These are phyloP conservation scores for Colletes gigas DNA, from an alignment of 1,140 invertebrate species.

Conservation along the genomic window DNA sequence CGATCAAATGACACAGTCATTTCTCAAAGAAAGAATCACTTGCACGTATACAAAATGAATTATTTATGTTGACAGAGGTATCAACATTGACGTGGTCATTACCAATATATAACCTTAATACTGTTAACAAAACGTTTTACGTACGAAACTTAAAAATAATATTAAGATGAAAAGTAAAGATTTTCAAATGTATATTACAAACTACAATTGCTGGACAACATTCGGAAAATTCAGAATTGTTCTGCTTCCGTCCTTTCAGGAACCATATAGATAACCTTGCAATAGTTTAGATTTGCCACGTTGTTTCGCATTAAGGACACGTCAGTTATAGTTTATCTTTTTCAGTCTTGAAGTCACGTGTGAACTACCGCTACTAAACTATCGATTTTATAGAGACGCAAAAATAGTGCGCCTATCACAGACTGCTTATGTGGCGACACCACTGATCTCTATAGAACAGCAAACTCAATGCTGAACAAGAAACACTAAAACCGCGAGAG, in stretches of 20 bases:
- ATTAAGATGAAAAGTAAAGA: background rate
- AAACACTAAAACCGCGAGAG: too few relatives aligned
- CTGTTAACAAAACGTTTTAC: too few relatives aligned
- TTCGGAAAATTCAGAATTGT: background rate
- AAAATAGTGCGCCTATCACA: background rate
- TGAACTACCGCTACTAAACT: slow-evolving; percentile 6
- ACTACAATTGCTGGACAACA: background rate
- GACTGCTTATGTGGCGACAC: too few relatives aligned
- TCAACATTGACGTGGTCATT: slow-evolving; percentile 25
- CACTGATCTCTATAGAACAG: too few relatives aligned
- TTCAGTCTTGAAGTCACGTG: slow-evolving; percentile 42
- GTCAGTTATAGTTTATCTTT: slow-evolving; percentile 61
- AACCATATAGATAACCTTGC: background rate
- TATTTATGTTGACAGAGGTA: slow-evolving; percentile 12
- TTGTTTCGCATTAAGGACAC: slow-evolving; percentile 65
- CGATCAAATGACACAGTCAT: slow-evolving; percentile 9
- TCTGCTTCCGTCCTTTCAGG: background rate
- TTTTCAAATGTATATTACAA: background rate
- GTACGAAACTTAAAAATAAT: background rate
- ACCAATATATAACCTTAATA: slow-evolving; percentile 18
- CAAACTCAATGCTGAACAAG: too few relatives aligned
- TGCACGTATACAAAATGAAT: slow-evolving; percentile 16
- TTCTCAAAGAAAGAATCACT: background rate
- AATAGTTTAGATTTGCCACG: slow-evolving; percentile 57
- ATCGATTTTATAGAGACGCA: slow-evolving; percentile 1